Evolutionary conservation across 2,113 vertebrate species (phyloP), one percentile per base, ranked within the genome.

Genomic region (Dipodomys stephensi): DNA sequence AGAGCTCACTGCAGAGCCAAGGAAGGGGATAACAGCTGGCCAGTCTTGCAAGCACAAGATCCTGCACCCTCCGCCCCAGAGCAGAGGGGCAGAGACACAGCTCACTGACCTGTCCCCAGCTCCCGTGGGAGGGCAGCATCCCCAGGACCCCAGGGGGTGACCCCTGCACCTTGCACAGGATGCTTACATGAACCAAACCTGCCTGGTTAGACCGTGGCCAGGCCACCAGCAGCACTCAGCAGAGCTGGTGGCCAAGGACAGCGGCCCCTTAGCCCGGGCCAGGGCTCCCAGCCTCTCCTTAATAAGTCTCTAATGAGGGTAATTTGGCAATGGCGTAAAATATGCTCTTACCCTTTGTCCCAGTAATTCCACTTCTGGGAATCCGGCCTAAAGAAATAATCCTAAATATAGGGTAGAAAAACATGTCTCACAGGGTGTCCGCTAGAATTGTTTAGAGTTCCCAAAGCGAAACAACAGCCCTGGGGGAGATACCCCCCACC

Each of bases 341-440:
- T 81, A 77, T 22, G 92, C 94, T 76, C 49, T 96, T 91, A 91
- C 78, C 96, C 96, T 96, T 95, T 97, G 96, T 92, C 94, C 94
- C 79, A 94, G 85, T 96, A 93, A 90, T 95, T 94, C 95, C 94
- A 73, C 93, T 97, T 96, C 97, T 97, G 96, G 96, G 97, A 97
- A 97, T 96, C 81, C 12, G 44, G 94, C 96, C 96, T 96, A 94
- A 96, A 95, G 90, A 97, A 97, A 95, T 94, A 97, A 97, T 72
- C 95, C 97, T 96, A 97, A 97, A 97, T 96, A 97, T 92, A 96
- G 93, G 83, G 82, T 87, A 94, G 96, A 90, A 92, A 96, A 97
- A 92, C 88, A 88, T 73, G 90, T 77, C 76, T 92, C 90, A 49
- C 95, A 90, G 96, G 97, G 78, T 93, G 93, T 90, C 87, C 90